Percentiles rank a stretch among this genome's conserved stretches.
Evolutionary conservation across 2,113 vertebrate species (phyloP).

Genomic region (Prunella fulvescens): DNA sequence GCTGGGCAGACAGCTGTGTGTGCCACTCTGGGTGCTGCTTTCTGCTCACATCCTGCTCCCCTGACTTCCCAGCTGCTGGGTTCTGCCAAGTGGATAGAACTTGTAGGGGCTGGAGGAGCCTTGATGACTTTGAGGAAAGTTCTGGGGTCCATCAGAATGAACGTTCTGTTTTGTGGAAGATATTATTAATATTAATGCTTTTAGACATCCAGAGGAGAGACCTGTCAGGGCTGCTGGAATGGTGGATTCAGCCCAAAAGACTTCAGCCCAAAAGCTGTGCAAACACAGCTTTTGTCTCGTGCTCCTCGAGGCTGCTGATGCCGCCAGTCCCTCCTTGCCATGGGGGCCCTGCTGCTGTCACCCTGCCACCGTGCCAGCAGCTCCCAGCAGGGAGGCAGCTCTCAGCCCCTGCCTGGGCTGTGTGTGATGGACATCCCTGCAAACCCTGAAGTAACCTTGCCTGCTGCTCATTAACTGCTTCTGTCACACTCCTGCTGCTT

Average conservation of each 20-base stretch:
- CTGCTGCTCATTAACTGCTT: slow-evolving; percentile 40
- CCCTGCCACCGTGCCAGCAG: background rate
- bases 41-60: background rate
- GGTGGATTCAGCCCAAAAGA: background rate
- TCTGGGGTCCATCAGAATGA: background rate
- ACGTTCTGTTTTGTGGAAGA: background rate
- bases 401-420: background rate
- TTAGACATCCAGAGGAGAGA: background rate
- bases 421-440: background rate
- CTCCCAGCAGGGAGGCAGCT: background rate
- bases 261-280: background rate
- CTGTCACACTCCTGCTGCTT: background rate
- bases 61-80: background rate
- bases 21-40: background rate
- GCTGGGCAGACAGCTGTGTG: background rate
- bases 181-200: background rate
- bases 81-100: background rate
- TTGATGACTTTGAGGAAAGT: background rate
- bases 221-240: background rate
- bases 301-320: background rate
- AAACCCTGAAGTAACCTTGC: slow-evolving; percentile 6
- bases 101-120: background rate
- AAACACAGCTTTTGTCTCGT: background rate
- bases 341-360: background rate
- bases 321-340: background rate